Evolutionary conservation across 2,888 invertebrate species (phyloP), one percentile per base, ranked within the genome.

Genomic region (Pheosia gnoma): DNA sequence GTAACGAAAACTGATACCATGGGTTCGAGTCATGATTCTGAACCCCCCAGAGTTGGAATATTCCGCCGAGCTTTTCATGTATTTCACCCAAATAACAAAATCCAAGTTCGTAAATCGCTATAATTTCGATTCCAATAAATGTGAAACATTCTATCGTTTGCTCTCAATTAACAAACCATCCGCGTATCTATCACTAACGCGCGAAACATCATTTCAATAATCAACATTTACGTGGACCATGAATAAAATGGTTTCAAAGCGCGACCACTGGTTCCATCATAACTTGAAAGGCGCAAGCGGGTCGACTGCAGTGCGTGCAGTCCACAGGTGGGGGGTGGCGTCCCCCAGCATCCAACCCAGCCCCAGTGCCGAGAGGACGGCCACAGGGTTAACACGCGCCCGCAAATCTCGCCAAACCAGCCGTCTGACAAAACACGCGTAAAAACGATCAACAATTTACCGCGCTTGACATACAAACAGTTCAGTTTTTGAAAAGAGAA

Each of bases 231-330:
- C 63, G 66, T 70, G 71, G 25, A 75, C 68, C 68, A 68, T 72
- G 72, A 79, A 74, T 71, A 70, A 68, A 66, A 70, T 67, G 61
- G 68, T 70, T 61, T 73, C 71, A 73, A 78, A 73, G 67, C 68
- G 61, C 63, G 71, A 59, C 64, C 68, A 69, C 70, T 65, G 59
- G 74, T 66, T 78, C 68, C 72, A 77, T 81, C 80, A 82, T 80
- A 82, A 79, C 80, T 81, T 83, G 80, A 83, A 84, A 86, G 80
- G 83, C 83, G 84, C 84, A 83, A 81, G 83, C 83, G 82, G 88
- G 87, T 84, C 76, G 84, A 89, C 92, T 91, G 93, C 93, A 93
- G 89, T 91, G 90, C 91, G 90, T 88, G 86, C 85, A 83, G 84
- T 84, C 90, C 80, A 91, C 92, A 91, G 91, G 91, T 91, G 90